These are phyloP conservation scores for Drosophila nannoptera DNA, from an alignment of 1,140 invertebrate genomes.

Conservation along the genomic window DNA sequence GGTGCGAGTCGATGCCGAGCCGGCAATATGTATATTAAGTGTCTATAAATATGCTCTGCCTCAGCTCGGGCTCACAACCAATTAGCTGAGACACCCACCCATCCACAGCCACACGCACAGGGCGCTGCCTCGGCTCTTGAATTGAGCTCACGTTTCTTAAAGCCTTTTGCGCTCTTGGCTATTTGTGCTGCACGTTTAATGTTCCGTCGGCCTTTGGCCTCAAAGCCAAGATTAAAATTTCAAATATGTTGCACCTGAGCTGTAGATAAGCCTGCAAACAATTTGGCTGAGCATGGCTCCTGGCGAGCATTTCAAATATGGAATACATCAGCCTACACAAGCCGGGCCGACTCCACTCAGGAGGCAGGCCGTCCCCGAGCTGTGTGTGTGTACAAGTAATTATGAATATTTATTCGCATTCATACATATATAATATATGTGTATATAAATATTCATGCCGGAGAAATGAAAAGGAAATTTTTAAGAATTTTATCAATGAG, in stretches of 20 bases:
- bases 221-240: neutral
- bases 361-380: too few species aligned
- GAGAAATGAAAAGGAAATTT: too few species aligned
- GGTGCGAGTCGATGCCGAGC: constrained; percentile 38
- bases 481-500: too few species aligned
- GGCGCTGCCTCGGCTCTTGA: neutral
- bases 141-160: neutral
- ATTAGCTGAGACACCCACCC: constrained; percentile 33
- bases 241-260: constrained; percentile 7
- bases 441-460: too few species aligned
- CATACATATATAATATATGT: too few species aligned
- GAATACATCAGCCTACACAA: too few species aligned
- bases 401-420: too few species aligned
- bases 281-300: neutral
- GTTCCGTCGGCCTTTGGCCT: neutral
- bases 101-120: neutral
- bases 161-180: constrained; percentile 2
- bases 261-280: neutral
- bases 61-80: constrained; percentile 37
- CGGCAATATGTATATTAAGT: constrained; percentile 3
- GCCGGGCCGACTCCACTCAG: too few species aligned
- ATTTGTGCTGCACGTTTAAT: neutral
- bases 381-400: too few species aligned
- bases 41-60: constrained; percentile 18
- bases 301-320: neutral